Base-by-base conservation (phyloP, 1,140 invertebrate genomes). In the Arctopsyche grandis region DNA sequence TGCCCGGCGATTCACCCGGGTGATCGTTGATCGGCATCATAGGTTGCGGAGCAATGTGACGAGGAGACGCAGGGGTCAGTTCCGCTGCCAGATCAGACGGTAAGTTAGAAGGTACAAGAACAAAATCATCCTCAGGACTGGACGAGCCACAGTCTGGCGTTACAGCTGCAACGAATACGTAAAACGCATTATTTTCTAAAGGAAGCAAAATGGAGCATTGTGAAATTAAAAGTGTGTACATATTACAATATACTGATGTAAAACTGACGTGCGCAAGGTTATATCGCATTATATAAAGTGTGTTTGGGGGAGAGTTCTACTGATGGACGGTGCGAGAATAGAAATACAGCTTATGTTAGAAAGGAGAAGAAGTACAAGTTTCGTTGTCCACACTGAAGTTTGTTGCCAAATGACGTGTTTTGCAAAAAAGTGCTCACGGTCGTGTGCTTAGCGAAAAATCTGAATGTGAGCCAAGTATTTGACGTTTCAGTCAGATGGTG, bases 51-150 rank as follows among this genome's bases (percentile, higher is more conserved):
- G 83, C 75, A 26, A 78, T 48, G 52, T 82, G 79, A 48, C 84
- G 83, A 19, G 87, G 85, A 71, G 85, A 85, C 81, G 85, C 80
- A 73, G 86, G 85, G 78, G 85, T 75, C 84, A 88, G 88, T 74
- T 89, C 89, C 81, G 87, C 87, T 5, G 86, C 89, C 16, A 85
- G 85, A 69, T 87, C 85, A 29, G 87, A 90, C 48, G 92, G 91
- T 81, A 93, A 86, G 87, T 93, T 92, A 78, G 91, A 91, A 60
- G 95, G 94, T 77, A 97, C 94, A 84, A 97, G 89, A 80, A 96
- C 95, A 89, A 96, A 97, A 87, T 96, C 95, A 89, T 96, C 95
- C 83, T 95, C 93, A 75, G 92, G 91, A 83, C 93, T 94, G 73
- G 87, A 85, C 85, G 86, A 87, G 21, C 83, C 83, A 58, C 83